These are phyloP conservation scores for Acropternis orthonyx DNA, from an alignment of 2,797 vertebrate genomes.

Conservation along the genomic window DNA sequence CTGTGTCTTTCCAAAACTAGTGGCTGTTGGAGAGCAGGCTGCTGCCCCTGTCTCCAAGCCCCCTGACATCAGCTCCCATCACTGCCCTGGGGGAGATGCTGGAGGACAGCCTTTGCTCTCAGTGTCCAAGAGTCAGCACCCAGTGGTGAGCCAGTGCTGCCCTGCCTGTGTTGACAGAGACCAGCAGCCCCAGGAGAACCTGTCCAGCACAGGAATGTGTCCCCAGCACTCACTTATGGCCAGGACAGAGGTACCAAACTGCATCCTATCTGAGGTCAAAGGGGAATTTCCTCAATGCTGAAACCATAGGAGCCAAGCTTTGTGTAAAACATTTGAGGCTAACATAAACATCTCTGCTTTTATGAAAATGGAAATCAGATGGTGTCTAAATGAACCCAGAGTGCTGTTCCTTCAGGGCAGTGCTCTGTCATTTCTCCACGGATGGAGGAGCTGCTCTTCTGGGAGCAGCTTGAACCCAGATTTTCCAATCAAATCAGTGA, in stretches of 20 bases:
- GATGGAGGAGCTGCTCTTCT: neutral
- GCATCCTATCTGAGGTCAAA: neutral
- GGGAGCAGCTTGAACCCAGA: neutral
- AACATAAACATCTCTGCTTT: neutral
- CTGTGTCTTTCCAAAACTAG: neutral
- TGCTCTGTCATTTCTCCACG: neutral
- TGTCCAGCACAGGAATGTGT: neutral
- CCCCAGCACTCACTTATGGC: neutral
- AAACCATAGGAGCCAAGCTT: neutral
- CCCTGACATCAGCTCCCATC: fast-evolving
- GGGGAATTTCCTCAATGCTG: neutral
- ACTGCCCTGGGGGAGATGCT: neutral
- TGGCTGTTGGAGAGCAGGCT: neutral
- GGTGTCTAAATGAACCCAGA: neutral
- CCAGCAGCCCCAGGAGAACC: neutral
- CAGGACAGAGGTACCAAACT: neutral
- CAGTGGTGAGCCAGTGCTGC: neutral
- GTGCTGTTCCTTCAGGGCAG: neutral
- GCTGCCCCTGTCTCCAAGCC: neutral
- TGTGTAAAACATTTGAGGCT: neutral
- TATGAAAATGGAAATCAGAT: neutral
- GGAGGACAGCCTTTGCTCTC: neutral
- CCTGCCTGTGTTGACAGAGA: neutral
- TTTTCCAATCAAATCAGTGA: neutral
- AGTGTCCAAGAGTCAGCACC: neutral